These are phyloP conservation scores for Dromius quadrimaculatus DNA, from an alignment of 2,888 invertebrate genomes.

Conservation along the genomic window DNA sequence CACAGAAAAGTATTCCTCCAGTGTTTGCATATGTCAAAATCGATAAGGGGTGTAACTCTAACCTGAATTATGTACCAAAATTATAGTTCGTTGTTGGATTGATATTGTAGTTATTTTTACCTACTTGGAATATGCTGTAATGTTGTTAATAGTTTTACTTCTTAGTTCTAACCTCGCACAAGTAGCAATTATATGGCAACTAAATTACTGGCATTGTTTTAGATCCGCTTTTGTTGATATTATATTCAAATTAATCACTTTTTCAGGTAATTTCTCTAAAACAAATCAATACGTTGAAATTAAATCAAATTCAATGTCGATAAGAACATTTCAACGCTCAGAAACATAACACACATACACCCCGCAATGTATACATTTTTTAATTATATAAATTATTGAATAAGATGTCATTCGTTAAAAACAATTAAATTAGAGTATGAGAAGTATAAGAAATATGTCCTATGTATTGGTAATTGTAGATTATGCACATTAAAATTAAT, in stretches of 20 bases:
- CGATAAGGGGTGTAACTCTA: conserved; percentile 39
- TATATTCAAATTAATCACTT: not conserved
- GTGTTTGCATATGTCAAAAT: conserved; percentile 20
- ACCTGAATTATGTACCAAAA: conserved; percentile 46
- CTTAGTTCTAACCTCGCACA: conserved; percentile 22
- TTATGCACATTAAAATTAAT: conserved; percentile 13
- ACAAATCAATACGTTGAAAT: no score
- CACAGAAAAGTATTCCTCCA: conserved; percentile 6
- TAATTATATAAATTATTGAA: no score
- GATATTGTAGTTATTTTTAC: conserved; percentile 9
- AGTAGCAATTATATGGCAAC: conserved; percentile 14
- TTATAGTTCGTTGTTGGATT: conserved; percentile 31
- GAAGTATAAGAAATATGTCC: no score
- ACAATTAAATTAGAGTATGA: no score
- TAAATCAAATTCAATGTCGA: no score
- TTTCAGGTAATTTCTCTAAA: no score
- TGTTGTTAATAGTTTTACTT: conserved; percentile 19
- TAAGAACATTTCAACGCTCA: no score
- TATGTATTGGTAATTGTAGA: conserved; percentile 23
- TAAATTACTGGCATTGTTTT: conserved; percentile 25
- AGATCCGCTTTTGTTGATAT: not conserved
- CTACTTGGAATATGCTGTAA: conserved; percentile 5
- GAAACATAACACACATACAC: no score
- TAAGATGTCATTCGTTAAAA: no score
- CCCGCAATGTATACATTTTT: no score